Evolutionary conservation across 2,113 vertebrate species (phyloP).

Genomic region (Percina caprodes): DNA sequence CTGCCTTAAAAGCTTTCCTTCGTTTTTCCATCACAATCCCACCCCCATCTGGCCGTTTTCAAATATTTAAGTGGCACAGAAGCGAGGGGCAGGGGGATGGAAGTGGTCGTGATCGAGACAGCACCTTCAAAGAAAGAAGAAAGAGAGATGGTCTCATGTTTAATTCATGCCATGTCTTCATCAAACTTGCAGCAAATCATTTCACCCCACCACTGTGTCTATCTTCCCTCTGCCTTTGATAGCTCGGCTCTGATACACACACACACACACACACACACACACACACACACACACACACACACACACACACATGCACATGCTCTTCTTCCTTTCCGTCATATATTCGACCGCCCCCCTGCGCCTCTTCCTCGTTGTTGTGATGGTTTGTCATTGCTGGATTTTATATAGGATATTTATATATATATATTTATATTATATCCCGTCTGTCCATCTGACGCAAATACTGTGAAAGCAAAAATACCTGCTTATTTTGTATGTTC

Average conservation of each 20-base stretch:
- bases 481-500: background rate
- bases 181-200: constrained; percentile 62
- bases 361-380: constrained; percentile 21
- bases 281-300: no score
- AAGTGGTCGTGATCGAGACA: constrained; percentile 51
- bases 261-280: constrained; percentile 10
- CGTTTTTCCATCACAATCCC: constrained; percentile 32
- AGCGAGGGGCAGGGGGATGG: constrained; percentile 39
- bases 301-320: no score
- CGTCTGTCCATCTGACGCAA: background rate
- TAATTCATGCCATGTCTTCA: constrained; percentile 60
- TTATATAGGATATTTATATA: no score
- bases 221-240: constrained; percentile 36
- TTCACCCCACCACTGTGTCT: constrained; percentile 41
- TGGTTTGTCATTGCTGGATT: constrained; percentile 20
- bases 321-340: constrained; percentile 19
- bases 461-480: background rate
- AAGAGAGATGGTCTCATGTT: constrained; percentile 54
- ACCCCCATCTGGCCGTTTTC: constrained; percentile 44
- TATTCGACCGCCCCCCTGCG: constrained; percentile 23
- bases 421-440: no score
- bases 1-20: constrained; percentile 66
- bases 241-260: constrained; percentile 30
- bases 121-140: constrained; percentile 40
- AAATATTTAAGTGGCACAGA: constrained; percentile 70